Base-by-base conservation (phyloP, 2,113 vertebrate genomes). In the Pteronura brasiliensis region DNA sequence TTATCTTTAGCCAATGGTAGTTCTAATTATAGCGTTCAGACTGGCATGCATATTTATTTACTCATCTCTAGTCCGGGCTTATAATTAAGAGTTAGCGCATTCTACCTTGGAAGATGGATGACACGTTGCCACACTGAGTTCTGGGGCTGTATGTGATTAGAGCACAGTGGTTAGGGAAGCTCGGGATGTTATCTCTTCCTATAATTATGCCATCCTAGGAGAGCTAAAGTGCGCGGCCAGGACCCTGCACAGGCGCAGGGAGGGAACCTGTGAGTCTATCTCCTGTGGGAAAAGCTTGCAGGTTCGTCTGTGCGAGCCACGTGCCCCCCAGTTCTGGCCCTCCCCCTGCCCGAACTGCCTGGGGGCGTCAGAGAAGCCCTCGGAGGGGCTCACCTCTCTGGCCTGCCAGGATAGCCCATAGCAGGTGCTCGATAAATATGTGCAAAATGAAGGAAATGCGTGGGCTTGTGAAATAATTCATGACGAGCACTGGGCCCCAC, bases 31-130 rank as follows among this genome's bases (percentile, higher is more conserved):
- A 94, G 97, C 96, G 4, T 65, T 84, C 29, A 12, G 83, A 83
- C 80, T 74, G 80, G 27, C 89, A 7, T 44, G 96, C 95, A 36
- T 63, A 49, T 98, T 94, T 97, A 94, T 95, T 88, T 95, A 96
- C 86, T 96, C 96, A 12, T 93, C 82, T 14, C 76, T 71, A 23
- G 88, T 81, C 47, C 20, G 1, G 49, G 79, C 84, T 95, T 71
- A 59, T 93, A 92, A 94, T 91, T 81, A 94, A 34, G 91, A 90
- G 74, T 71, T 65, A 49, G 91, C 10, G 36, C 9, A 2, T 65
- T 79, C 95, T 67, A 65, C 90, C 90, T 92, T n/a, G 44, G 93
- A 44, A 81, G 42, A 86, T 3, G 77, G 84, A 59, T 87, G 94
- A 92, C 93, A 72, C 44, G 7, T 31, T 13, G 59, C 61, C n/a